Conservation (phyloP, 2,888 invertebrate genomes). For the Nyleta sp. region DNA sequence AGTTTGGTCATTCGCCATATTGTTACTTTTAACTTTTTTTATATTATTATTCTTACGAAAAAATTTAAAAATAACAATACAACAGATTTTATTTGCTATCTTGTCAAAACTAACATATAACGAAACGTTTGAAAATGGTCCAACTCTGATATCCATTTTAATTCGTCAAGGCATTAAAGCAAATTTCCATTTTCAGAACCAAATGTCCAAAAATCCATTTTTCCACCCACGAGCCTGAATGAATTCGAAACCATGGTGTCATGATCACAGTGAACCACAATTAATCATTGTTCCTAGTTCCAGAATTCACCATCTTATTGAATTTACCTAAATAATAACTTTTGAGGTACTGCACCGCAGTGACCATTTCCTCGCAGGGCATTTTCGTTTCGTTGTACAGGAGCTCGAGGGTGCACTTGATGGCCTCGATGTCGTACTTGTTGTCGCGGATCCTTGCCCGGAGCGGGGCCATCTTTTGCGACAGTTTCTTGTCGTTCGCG, state of each 20-base stretch:
- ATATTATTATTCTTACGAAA: too few species aligned
- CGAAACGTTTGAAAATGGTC: too few species aligned
- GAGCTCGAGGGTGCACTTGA: slow-evolving; percentile 75
- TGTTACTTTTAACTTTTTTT: too few species aligned
- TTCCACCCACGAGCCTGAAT: background rate
- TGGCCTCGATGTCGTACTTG: slow-evolving; percentile 80
- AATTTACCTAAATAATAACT: slow-evolving; percentile 81
- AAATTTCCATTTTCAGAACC: too few species aligned
- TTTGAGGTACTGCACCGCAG: slow-evolving; percentile 79
- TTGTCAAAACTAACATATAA: too few species aligned
- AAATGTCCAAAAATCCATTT: too few species aligned
- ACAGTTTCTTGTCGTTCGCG: slow-evolving; percentile 73
- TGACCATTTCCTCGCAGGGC: slow-evolving; percentile 80
- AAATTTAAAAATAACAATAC: too few species aligned
- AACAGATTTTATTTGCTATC: too few species aligned
- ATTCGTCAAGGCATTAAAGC: too few species aligned
- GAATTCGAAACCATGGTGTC: too few species aligned
- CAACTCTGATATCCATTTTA: too few species aligned
- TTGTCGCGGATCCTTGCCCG: slow-evolving; percentile 74
- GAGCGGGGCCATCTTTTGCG: slow-evolving; percentile 75
- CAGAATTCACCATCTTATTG: slow-evolving; percentile 57
- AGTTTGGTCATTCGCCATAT: too few species aligned
- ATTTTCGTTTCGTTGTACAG: slow-evolving; percentile 74
- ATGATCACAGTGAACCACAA: slow-evolving; percentile 1
- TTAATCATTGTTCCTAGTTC: background rate